A percentile compares a stretch with the other conserved stretches of the same genome.
Evolutionary conservation across 2,888 invertebrate genomes (phyloP).

Genomic region (Conus canariensis): DNA sequence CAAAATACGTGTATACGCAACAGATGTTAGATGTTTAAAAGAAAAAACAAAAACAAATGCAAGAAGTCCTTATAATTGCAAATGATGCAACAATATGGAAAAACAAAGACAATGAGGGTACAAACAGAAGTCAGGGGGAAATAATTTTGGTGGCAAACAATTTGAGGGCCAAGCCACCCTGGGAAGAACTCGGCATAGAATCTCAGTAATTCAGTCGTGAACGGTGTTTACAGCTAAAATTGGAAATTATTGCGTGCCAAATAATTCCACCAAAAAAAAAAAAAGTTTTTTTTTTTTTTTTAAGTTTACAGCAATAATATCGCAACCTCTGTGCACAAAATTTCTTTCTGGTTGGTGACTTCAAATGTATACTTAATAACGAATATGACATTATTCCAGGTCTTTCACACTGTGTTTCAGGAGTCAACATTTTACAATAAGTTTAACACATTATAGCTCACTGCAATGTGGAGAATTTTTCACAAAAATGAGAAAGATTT

Average conservation of each 20-base stretch:
- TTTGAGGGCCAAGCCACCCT: too few species aligned
- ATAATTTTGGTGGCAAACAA: too few species aligned
- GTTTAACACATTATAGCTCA: not conserved
- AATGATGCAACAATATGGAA: too few species aligned
- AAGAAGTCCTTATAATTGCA: too few species aligned
- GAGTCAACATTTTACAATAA: not conserved
- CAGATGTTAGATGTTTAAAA: too few species aligned
- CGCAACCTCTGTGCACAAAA: not conserved
- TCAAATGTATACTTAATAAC: conserved; percentile 8
- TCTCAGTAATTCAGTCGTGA: too few species aligned
- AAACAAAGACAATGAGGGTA: too few species aligned
- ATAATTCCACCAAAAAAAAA: not conserved
- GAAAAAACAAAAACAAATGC: too few species aligned
- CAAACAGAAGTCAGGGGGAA: too few species aligned
- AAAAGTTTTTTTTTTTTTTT: not conserved
- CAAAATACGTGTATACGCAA: too few species aligned
- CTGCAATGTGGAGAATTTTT: not conserved
- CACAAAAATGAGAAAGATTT: not conserved
- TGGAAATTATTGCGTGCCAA: not conserved
- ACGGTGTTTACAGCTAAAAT: not conserved
- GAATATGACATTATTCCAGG: not conserved
- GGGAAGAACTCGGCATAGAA: too few species aligned
- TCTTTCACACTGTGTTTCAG: not conserved
- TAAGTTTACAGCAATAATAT: not conserved
- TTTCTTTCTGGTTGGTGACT: not conserved